Evolutionary conservation across 2,888 invertebrate genomes (phyloP), one percentile per base, ranked within the genome.

Genomic region (Abrostola triplasia): DNA sequence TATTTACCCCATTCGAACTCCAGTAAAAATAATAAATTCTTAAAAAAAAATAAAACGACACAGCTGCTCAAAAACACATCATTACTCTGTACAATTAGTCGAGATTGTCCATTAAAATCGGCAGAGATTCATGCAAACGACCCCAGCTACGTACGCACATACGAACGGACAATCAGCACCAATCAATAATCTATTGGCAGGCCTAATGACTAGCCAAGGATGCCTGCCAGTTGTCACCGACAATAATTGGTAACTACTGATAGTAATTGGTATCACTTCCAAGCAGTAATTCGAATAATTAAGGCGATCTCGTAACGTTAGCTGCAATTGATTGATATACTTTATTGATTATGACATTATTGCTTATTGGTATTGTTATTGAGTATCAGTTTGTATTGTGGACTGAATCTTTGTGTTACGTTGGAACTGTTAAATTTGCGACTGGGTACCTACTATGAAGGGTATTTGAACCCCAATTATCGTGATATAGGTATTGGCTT

Each of bases 121-220:
- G 87, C 88, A 86, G 88, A 92, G 92, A 93, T 92, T 92, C 91
- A 91, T 91, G 89, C 91, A 92, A 92, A 92, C 86, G 91, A 90
- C 90, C 91, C 84, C 84, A 82, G 75, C 77, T 80, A 82, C 83
- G 70, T 85, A 85, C 84, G 82, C 83, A 80, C 80, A 77, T 85
- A 85, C 82, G 81, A 80, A 82, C 84, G 78, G 83, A 84, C 94
- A 94, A 94, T 94, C 93, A 93, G 90, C 92, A 93, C 93, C 94
- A 94, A 94, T 94, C 94, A 94, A 94, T 94, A 93, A 91, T 89
- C 90, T 93, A 94, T 94, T 92, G 93, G 91, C 91, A 89, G 85
- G 85, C 85, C 84, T 94, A 94, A 94, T 94, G 92, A 92, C 90
- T 90, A 89, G 87, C 88, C 93, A 94, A 94, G 94, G 94, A 92